These are phyloP conservation scores for Phengaris arion DNA, from an alignment of 2,888 invertebrate species.

Conservation along the genomic window DNA sequence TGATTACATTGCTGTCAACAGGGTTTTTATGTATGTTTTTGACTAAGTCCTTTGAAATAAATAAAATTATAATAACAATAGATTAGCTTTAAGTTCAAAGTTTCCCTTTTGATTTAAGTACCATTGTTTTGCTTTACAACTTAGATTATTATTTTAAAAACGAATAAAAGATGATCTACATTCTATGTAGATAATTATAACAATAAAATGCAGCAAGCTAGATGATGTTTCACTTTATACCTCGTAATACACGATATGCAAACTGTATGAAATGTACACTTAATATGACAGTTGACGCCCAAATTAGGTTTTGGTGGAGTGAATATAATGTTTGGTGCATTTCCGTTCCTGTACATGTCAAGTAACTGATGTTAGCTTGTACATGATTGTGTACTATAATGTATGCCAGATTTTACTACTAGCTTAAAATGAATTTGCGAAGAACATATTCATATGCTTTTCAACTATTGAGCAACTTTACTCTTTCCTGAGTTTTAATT, in stretches of 20 bases:
- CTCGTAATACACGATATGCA: conserved; percentile 2
- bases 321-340: not conserved
- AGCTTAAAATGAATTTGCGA: not conserved
- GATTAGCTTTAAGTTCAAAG: too few species aligned
- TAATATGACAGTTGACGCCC: conserved; percentile 2
- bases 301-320: not conserved
- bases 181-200: too few species aligned
- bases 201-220: too few species aligned
- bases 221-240: not conserved
- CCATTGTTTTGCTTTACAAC: too few species aligned
- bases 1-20: too few species aligned
- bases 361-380: not conserved
- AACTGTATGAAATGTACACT: conserved; percentile 3
- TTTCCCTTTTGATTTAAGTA: too few species aligned
- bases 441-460: not conserved
- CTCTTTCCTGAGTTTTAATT: too few species aligned
- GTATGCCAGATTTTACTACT: not conserved
- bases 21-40: too few species aligned
- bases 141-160: too few species aligned
- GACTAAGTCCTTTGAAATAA: too few species aligned
- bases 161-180: too few species aligned
- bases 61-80: too few species aligned
- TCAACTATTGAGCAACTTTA: not conserved
- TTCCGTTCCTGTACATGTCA: not conserved
- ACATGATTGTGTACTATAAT: not conserved